These are phyloP conservation scores for Sylvia atricapilla DNA, from an alignment of 2,113 vertebrate genomes.

Conservation along the genomic window DNA sequence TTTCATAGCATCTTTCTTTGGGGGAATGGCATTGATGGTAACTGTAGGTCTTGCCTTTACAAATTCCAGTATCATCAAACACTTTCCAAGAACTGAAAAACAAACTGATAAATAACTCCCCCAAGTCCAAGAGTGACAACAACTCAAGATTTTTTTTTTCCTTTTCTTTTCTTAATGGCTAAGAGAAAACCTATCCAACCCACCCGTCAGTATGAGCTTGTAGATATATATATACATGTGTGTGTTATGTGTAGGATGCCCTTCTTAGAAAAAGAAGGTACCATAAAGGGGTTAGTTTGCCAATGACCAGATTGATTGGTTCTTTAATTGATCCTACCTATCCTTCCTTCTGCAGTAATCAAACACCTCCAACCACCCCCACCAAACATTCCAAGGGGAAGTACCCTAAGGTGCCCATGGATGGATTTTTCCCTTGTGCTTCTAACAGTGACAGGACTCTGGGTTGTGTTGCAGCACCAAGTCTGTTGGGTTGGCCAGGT, in stretches of 20 bases:
- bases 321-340: background rate
- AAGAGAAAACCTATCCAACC: background rate
- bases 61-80: background rate
- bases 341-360: background rate
- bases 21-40: background rate
- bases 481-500: background rate
- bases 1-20: background rate
- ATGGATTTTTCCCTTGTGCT: conserved; percentile 53
- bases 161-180: background rate
- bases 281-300: background rate
- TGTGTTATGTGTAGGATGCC: background rate
- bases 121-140: background rate
- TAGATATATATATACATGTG: background rate
- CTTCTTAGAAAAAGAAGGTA: background rate
- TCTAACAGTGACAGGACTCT: background rate
- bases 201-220: background rate
- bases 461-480: background rate
- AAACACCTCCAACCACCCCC: background rate
- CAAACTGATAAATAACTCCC: background rate
- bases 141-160: background rate
- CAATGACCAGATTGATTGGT: background rate
- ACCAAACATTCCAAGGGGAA: background rate
- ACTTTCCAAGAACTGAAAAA: background rate
- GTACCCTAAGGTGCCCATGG: background rate
- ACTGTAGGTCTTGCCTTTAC: background rate